Percentiles rank a stretch among this genome's conserved stretches.
These are phyloP conservation scores for Pelosia muscerda DNA, from an alignment of 2,888 invertebrate species.

Conservation along the genomic window DNA sequence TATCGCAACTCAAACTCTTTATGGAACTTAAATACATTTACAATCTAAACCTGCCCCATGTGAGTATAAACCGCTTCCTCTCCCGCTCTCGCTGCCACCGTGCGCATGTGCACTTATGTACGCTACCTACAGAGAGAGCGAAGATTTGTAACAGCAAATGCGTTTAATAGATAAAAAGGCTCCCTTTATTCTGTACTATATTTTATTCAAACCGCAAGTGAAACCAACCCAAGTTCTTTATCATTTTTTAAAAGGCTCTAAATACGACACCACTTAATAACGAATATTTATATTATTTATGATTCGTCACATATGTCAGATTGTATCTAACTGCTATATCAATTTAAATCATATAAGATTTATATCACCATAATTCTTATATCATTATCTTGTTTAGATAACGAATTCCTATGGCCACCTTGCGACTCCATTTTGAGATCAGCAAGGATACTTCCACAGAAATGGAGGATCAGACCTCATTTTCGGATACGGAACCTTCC, in stretches of 20 bases:
- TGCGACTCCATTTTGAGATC: no score
- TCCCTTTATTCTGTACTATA: constrained; percentile 75
- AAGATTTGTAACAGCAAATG: constrained; percentile 80
- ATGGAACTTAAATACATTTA: background rate
- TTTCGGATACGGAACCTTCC: no score
- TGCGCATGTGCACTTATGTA: constrained; percentile 50
- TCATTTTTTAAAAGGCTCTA: constrained; percentile 68
- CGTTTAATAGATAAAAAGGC: constrained; percentile 84
- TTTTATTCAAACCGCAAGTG: constrained; percentile 80
- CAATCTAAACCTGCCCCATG: background rate
- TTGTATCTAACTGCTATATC: background rate
- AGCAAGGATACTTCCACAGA: no score
- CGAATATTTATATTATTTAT: background rate
- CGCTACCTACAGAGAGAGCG: constrained; percentile 56
- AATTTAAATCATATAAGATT: no score
- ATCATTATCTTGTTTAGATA: no score
- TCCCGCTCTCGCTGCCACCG: constrained; percentile 29
- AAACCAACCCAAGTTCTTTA: constrained; percentile 66
- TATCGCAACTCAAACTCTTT: no score
- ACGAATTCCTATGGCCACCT: no score
- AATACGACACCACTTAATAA: constrained; percentile 46
- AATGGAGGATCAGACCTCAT: no score
- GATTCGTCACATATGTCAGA: background rate
- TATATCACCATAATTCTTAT: no score
- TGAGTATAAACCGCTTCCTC: constrained; percentile 1